Evolutionary conservation across 2,113 vertebrate species (phyloP).

Genomic region (Zingel zingel): DNA sequence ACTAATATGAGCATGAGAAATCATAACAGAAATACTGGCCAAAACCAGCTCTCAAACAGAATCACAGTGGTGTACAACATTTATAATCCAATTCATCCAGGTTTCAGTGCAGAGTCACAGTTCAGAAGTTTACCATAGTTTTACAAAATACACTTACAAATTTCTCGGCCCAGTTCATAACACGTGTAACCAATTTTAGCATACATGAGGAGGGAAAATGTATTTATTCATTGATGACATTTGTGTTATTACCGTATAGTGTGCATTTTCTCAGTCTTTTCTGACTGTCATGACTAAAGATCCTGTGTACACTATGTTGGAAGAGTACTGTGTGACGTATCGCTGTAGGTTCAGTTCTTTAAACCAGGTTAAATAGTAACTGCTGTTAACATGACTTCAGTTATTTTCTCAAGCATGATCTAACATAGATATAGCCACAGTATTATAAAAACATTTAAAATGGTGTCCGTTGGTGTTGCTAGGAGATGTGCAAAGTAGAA

Average conservation of each 20-base stretch:
- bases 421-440: neutral
- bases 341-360: neutral
- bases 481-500: slow-evolving; percentile 57
- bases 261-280: neutral
- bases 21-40: neutral
- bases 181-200: neutral
- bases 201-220: neutral
- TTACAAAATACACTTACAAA: neutral
- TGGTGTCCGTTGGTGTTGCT: slow-evolving; percentile 51
- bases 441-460: slow-evolving; percentile 41
- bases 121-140: neutral
- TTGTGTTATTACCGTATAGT: neutral
- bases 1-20: neutral
- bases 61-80: neutral
- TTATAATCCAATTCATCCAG: neutral
- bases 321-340: neutral
- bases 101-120: neutral
- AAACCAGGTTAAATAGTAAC: neutral
- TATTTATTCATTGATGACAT: neutral
- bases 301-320: neutral
- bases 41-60: neutral
- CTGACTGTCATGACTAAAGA: neutral
- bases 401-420: neutral
- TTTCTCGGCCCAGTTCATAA: neutral
- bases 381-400: neutral